Conservation (phyloP, 2,888 invertebrate genomes). For the Stenodema calcarata region DNA sequence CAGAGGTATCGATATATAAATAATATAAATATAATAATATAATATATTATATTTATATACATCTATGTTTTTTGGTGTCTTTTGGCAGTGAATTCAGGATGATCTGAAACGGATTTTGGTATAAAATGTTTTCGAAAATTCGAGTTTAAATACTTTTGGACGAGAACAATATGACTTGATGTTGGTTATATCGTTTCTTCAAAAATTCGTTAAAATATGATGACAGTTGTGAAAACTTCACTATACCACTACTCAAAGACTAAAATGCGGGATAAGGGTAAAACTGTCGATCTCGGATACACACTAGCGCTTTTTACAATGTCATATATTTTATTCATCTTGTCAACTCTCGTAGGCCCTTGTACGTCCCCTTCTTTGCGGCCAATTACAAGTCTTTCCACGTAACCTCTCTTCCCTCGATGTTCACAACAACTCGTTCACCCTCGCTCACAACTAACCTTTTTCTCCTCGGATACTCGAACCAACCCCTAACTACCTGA, state of each 20-base stretch:
- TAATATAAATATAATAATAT: no score
- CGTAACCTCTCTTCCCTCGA: background rate
- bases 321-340: constrained; percentile 2
- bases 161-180: no score
- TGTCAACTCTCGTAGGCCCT: background rate
- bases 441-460: background rate
- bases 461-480: background rate
- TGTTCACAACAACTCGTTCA: no score
- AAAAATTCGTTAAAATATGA: no score
- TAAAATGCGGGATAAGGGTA: background rate
- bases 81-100: no score
- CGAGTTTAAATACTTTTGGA: no score
- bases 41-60: no score
- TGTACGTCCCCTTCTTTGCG: background rate
- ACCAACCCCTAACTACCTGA: background rate
- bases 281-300: background rate
- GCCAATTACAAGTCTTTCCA: background rate
- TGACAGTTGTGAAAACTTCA: background rate
- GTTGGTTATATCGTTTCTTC: no score
- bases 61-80: no score
- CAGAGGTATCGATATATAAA: no score
- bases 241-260: background rate
- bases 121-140: no score
- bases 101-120: no score
- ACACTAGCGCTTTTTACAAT: background rate